Evolutionary conservation across 1,140 invertebrate genomes (phyloP).

Genomic region (Drosophila nigromelanica): DNA sequence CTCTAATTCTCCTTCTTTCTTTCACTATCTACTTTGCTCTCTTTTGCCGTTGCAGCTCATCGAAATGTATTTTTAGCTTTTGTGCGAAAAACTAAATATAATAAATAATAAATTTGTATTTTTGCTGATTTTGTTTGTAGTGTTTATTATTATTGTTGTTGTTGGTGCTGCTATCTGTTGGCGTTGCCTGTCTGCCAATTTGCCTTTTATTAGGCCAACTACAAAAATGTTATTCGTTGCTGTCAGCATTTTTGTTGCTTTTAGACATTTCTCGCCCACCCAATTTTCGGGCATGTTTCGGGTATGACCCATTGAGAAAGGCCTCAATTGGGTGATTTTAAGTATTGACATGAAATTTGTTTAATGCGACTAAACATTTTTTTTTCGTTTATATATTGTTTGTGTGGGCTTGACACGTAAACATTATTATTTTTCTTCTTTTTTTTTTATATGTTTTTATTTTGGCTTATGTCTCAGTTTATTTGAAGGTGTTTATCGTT

Average conservation of each 20-base stretch:
- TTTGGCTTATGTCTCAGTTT: slow-evolving; percentile 17
- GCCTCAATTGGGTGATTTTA: slow-evolving; percentile 27
- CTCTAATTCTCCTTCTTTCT: slow-evolving; percentile 1
- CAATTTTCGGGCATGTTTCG: slow-evolving; percentile 42
- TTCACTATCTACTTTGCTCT: neutral
- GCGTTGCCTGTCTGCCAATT: slow-evolving; percentile 51
- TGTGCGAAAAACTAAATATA: slow-evolving; percentile 47
- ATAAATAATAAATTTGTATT: slow-evolving; percentile 72
- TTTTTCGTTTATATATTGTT: slow-evolving; percentile 12
- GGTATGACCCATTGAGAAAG: slow-evolving; percentile 67
- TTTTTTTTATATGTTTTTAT: neutral
- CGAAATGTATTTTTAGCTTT: slow-evolving; percentile 44
- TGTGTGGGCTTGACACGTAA: slow-evolving; percentile 42
- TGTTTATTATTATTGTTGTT: slow-evolving; percentile 25
- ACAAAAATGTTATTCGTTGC: slow-evolving; percentile 38
- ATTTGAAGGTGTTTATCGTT: slow-evolving; percentile 3
- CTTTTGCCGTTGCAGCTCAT: slow-evolving; percentile 14
- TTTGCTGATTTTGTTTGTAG: slow-evolving; percentile 47
- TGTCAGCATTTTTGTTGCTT: slow-evolving; percentile 66
- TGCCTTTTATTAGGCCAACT: slow-evolving; percentile 72
- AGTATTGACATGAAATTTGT: slow-evolving; percentile 40
- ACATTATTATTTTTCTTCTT: slow-evolving; percentile 14
- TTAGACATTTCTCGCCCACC: slow-evolving; percentile 44
- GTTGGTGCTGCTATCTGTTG: slow-evolving; percentile 22
- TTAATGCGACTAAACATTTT: slow-evolving; percentile 11